phyloP scores from a whole-genome alignment of 2,888 invertebrate species.

The Criorhina ranunculi region DNA sequence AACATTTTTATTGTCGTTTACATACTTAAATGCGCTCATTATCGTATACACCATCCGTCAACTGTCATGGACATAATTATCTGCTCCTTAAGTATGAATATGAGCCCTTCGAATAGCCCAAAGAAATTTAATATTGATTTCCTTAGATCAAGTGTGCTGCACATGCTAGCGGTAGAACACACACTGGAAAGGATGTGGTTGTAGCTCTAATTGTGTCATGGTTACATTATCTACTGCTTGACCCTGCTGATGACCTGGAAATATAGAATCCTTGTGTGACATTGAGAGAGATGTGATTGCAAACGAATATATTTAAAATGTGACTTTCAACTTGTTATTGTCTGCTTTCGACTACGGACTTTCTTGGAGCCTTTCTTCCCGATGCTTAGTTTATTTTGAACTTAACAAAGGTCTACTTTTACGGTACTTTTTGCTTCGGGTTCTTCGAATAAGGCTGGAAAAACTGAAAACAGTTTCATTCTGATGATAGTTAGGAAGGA shows the following conservation, averaged over 20 bases:
- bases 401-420: too few species aligned
- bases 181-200: constrained; percentile 18
- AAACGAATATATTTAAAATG: too few species aligned
- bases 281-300: too few species aligned
- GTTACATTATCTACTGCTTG: constrained; percentile 25
- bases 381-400: too few species aligned
- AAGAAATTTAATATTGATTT: constrained; percentile 43
- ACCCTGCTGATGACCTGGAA: constrained; percentile 44
- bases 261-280: not conserved
- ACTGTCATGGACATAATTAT: constrained; percentile 12
- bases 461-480: too few species aligned
- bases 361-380: too few species aligned
- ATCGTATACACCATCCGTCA: not conserved
- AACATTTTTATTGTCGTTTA: too few species aligned
- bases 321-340: too few species aligned
- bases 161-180: constrained; percentile 17
- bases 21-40: not conserved
- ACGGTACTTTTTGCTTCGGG: too few species aligned
- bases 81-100: not conserved
- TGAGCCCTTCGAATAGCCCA: constrained; percentile 2
- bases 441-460: too few species aligned
- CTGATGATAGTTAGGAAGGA: too few species aligned
- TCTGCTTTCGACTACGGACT: too few species aligned
- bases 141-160: constrained; percentile 30
- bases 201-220: constrained; percentile 38